phyloP scores from a whole-genome alignment of 1,140 invertebrate genomes.

The Pseudomyrmex dendroicus region DNA sequence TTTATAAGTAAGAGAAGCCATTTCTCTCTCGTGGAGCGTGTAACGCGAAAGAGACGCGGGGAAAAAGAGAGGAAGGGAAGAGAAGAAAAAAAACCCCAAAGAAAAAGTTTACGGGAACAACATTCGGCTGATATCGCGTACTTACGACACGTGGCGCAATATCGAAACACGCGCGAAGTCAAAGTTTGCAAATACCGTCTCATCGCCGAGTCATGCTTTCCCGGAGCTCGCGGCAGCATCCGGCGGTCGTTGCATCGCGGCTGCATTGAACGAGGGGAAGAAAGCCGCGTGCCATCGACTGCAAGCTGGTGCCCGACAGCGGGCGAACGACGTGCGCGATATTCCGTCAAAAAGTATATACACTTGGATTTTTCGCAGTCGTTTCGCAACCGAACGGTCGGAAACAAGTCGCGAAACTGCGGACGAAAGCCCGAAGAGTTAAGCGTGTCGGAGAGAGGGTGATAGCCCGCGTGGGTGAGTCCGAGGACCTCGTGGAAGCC shows the following conservation, averaged over 20 bases:
- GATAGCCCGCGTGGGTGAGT: neutral
- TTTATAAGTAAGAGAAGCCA: slow-evolving; percentile 28
- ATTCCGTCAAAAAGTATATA: slow-evolving; percentile 65
- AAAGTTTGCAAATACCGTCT: slow-evolving; percentile 60
- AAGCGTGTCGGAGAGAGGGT: neutral
- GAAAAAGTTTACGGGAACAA: slow-evolving; percentile 46
- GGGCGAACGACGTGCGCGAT: slow-evolving; percentile 13
- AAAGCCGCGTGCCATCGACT: slow-evolving; percentile 13
- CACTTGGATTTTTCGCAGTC: neutral
- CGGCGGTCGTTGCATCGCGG: slow-evolving; percentile 47
- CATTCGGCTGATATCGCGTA: slow-evolving; percentile 27
- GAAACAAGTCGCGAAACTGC: neutral
- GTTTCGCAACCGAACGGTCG: neutral
- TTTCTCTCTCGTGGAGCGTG: neutral
- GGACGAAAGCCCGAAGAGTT: slow-evolving; percentile 37
- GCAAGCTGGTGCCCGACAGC: slow-evolving; percentile 45
- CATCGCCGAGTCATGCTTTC: slow-evolving; percentile 45
- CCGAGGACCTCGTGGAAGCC: slow-evolving; percentile 53
- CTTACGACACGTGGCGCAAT: slow-evolving; percentile 40
- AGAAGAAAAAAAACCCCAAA: slow-evolving; percentile 50
- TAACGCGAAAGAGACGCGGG: neutral
- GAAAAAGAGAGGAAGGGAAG: neutral
- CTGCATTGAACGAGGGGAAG: slow-evolving; percentile 56
- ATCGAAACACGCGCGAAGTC: slow-evolving; percentile 49
- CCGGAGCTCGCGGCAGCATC: slow-evolving; percentile 2